Base-by-base conservation (phyloP, 1,140 invertebrate genomes). In the Ooceraea biroi region DNA sequence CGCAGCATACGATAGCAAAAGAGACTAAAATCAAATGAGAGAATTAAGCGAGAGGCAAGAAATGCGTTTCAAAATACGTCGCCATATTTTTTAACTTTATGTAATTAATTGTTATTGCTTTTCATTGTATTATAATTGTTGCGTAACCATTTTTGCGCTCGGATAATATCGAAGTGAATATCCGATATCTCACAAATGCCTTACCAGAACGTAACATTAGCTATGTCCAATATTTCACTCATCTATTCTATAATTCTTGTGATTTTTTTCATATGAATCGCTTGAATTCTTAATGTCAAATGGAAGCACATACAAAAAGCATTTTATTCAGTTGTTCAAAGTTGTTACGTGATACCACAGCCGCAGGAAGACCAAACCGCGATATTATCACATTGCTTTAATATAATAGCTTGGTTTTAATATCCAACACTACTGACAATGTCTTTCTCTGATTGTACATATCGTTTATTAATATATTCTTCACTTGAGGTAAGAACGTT, bases 401-500 rank as follows among this genome's bases (percentile, higher is more conserved):
- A 50, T n/a, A 36, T 8, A 8, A 46, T 27, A 44, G 30, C 57
- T 55, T 1, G 68, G 11, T n/a, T 69, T 10, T 46, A 69, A 46
- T 41, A 58, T 80, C 17, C 27, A 65, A 8, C 22, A 68, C 65
- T 68, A 48, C 66, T 27, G 52, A 36, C 30, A 41, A 44, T 69
- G 65, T 80, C 65, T 80, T 80, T 80, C 65, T 80, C 44, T 17
- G 1, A 78, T 78, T 80, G n/a, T 80, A 80, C 50, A 71, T 58
- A 71, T 57, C 41, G 10, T 71, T 10, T 57, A 69, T 14, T 14
- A 7, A 78, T 68, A 69, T 12, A 36, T 63, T 63, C 68, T 44
- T 78, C 3, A 61, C 22, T 2, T 55, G 41, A 44, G 44, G 7
- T 55, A 50, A 55, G 30, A 30, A 55, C 1, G 2, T 58, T 69